phyloP scores from a whole-genome alignment of 2,888 invertebrate genomes.

The Standfussiana lucernea region DNA sequence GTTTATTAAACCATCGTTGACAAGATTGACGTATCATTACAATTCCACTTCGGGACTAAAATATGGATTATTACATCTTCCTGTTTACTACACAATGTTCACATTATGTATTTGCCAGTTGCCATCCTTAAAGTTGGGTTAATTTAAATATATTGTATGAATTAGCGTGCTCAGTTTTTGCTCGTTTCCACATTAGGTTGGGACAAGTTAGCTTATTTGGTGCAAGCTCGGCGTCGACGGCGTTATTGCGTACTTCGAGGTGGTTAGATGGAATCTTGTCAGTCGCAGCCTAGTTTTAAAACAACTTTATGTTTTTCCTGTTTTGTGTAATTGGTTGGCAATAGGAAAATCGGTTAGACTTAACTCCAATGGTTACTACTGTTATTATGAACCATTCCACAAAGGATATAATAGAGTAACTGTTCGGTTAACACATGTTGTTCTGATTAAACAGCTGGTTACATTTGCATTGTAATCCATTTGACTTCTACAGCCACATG shows the following conservation, averaged over 20 bases:
- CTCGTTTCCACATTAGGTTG: slow-evolving; percentile 73
- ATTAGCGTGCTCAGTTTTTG: slow-evolving; percentile 74
- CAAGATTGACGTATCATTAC: slow-evolving; percentile 35
- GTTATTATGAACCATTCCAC: slow-evolving; percentile 32
- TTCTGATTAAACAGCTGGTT: slow-evolving; percentile 64
- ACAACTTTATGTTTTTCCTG: slow-evolving; percentile 75
- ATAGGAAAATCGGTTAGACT: slow-evolving; percentile 46
- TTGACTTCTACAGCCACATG: slow-evolving; percentile 42
- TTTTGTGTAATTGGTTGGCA: slow-evolving; percentile 57
- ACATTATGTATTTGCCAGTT: slow-evolving; percentile 34
- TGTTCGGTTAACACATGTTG: slow-evolving; percentile 32
- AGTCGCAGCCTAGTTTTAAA: slow-evolving; percentile 73
- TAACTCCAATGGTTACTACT: slow-evolving; percentile 37
- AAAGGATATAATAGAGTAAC: slow-evolving; percentile 25
- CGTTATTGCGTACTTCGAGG: slow-evolving; percentile 71
- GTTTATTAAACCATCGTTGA: slow-evolving; percentile 70
- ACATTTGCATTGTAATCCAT: slow-evolving; percentile 47
- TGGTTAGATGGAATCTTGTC: slow-evolving; percentile 69
- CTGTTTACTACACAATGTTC: slow-evolving; percentile 48
- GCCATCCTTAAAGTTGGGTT: slow-evolving; percentile 39
- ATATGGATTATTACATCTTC: slow-evolving; percentile 40
- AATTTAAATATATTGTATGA: slow-evolving; percentile 56
- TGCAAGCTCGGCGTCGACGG: slow-evolving; percentile 68
- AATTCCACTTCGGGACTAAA: slow-evolving; percentile 21
- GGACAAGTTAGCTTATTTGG: slow-evolving; percentile 85